Conservation (phyloP, 2,888 invertebrate genomes). For the Trichogramma dendrolimi region DNA sequence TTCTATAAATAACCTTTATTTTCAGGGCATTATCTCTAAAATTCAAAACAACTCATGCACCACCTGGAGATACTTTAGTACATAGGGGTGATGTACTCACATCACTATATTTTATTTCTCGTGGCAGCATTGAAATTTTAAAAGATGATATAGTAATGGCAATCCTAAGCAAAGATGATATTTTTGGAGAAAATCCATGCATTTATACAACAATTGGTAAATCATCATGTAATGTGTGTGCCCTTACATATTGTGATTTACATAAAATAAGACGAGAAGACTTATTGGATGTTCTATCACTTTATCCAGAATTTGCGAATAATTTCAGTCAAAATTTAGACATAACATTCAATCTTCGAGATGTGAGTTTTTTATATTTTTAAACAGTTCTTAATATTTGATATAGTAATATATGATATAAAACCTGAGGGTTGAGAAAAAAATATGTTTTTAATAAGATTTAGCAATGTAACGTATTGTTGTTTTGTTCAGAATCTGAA, state of each 20-base stretch:
- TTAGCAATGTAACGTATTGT: too few species aligned
- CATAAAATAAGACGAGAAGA: slow-evolving; percentile 97
- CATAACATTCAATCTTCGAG: slow-evolving; percentile 93
- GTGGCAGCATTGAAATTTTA: slow-evolving; percentile 96
- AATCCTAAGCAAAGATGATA: slow-evolving; percentile 98
- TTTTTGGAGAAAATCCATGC: slow-evolving; percentile 95
- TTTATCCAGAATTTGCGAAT: slow-evolving; percentile 95
- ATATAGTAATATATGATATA: background rate
- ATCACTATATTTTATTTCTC: slow-evolving; percentile 92
- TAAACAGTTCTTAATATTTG: background rate
- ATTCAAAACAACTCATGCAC: slow-evolving; percentile 95
- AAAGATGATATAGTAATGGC: slow-evolving; percentile 97
- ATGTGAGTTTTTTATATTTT: slow-evolving; percentile 66
- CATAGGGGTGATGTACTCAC: slow-evolving; percentile 95
- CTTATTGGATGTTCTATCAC: slow-evolving; percentile 89
- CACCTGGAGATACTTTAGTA: slow-evolving; percentile 91
- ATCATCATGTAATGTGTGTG: slow-evolving; percentile 93
- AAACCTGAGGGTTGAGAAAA: background rate
- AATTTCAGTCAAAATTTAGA: slow-evolving; percentile 91
- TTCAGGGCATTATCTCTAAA: slow-evolving; percentile 87
- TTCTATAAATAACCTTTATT: slow-evolving; percentile 23
- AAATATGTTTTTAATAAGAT: too few species aligned
- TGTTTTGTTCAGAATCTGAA: background rate
- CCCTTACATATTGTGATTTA: slow-evolving; percentile 96
- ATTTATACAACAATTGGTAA: slow-evolving; percentile 89